Evolutionary conservation across 2,113 vertebrate genomes (phyloP), one percentile per base, ranked within the genome.

Genomic region (Tragelaphus buxtoni): DNA sequence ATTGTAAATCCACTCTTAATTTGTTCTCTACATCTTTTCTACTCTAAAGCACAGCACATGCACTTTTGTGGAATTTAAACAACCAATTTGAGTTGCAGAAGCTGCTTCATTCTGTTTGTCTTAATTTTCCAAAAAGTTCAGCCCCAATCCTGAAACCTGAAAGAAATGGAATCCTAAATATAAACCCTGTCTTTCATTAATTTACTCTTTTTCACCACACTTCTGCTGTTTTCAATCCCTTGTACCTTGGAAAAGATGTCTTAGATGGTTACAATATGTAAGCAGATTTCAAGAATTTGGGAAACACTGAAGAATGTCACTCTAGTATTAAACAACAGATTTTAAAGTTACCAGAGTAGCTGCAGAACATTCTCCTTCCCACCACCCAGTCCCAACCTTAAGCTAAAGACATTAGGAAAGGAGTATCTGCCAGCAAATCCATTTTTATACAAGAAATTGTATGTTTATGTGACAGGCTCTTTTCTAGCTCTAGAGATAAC

Each of bases 401-500:
- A 72, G 80, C 18, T 96, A 88, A 58, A 77, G 26, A 7, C 72
- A 79, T 79, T 51, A 85, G 32, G 42, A 92, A 58, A 92, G 55
- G 3, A 65, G 18, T 72, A 4, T 83, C 32, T 94, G 13, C 35
- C 90, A 83, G 96, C 56, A 84, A 91, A 74, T 17, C 30, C n/a
- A 81, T 89, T 95, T 97, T 83, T 83, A 89, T 30, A 72, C 2
- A 95, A 77, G 61, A 56, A 88, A 92, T 51, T 77, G 32, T 65
- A 17, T 95, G 45, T n/a, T 42, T 35, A 79, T 53, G 58, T 39
- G 53, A 47, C 16, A 89, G 51, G 35, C 39, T 58, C 56, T 80
- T 86, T 81, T 60, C 80, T 76, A 94, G 60, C 47, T 74, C 45
- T 86, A 65, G 28, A 63, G 9, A 49, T 42, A 74, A 63, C 26